Conservation (phyloP, 2,888 invertebrate species). For the Cheilosia urbana region DNA sequence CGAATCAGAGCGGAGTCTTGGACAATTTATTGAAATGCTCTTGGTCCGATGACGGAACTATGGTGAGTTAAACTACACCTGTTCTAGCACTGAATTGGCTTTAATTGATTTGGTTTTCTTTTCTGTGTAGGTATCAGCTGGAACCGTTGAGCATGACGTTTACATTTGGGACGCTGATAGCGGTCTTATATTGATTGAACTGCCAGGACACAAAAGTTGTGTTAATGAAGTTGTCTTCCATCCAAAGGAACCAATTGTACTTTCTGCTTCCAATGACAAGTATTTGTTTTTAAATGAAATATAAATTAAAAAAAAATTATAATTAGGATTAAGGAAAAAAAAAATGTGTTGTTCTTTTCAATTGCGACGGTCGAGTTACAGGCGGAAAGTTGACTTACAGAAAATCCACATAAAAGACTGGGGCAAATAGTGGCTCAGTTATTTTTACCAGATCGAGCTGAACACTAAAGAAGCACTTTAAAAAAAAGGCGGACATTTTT, state of each 20-base stretch:
- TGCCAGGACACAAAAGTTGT: constrained; percentile 98
- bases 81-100: constrained; percentile 82
- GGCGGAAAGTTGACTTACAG: too few species aligned
- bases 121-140: constrained; percentile 84
- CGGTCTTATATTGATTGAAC: constrained; percentile 91
- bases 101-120: constrained; percentile 88
- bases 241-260: constrained; percentile 94
- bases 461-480: too few species aligned
- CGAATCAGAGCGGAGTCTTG: background rate
- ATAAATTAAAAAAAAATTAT: too few species aligned
- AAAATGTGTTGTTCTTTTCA: too few species aligned
- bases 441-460: too few species aligned
- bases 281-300: constrained; percentile 95
- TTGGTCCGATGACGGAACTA: constrained; percentile 89
- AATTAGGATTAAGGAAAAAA: too few species aligned
- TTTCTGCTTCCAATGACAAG: constrained; percentile 97
- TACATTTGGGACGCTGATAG: constrained; percentile 95
- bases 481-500: too few species aligned
- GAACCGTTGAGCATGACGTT: constrained; percentile 78
- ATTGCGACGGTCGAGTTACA: too few species aligned
- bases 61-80: constrained; percentile 85
- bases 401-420: too few species aligned
- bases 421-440: too few species aligned
- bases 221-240: constrained; percentile 99
- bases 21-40: constrained; percentile 79